Evolutionary conservation across 1,140 invertebrate species (phyloP), one percentile per base, ranked within the genome.

Genomic region (Brachionus angularis): DNA sequence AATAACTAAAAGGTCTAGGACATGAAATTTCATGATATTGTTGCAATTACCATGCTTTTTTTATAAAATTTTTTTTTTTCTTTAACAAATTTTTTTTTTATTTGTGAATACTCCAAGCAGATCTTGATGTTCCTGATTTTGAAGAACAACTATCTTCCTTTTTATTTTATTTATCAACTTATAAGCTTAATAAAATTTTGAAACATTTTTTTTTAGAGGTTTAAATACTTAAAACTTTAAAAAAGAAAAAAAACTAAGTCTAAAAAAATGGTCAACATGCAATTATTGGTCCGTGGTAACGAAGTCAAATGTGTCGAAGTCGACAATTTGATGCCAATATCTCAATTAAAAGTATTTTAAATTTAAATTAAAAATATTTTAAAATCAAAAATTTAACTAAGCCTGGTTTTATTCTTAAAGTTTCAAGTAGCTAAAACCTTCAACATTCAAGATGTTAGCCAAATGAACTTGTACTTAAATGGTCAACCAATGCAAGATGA

Each of bases 371-470:
- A 10, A 16, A 16, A 10, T 16, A 10, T 10, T 42, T 16, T 5
- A n/a, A 27, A n/a, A n/a, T n/a, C 34, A 71, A 69, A 16, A 72
- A 70, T n/a, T 79, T 85, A 64, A 58, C 34, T 16, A 34, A 47
- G 27, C 85, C 90, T n/a, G n/a, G n/a, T n/a, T n/a, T n/a, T n/a
- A 5, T n/a, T 49, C 4, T 49, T 21, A 4, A 5, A 49, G 46
- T 4, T 5, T 5, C n/a, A 18, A 18, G 31, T 70, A 50, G 64
- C 64, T 12, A 36, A 70, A 49, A 10, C 44, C 12, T 70, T 33
- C 16, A 50, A 70, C 34, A 18, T 50, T 5, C 21, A 52, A 25
- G 18, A 50, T 70, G 64, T 23, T 23, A 67, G 23, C 14, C 44
- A 44, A n/a, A 70, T 70, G 64, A 70, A 70, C 31, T 53, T 70